phyloP scores from a whole-genome alignment of 1,140 invertebrate species.

The Nixonia krombeini region DNA sequence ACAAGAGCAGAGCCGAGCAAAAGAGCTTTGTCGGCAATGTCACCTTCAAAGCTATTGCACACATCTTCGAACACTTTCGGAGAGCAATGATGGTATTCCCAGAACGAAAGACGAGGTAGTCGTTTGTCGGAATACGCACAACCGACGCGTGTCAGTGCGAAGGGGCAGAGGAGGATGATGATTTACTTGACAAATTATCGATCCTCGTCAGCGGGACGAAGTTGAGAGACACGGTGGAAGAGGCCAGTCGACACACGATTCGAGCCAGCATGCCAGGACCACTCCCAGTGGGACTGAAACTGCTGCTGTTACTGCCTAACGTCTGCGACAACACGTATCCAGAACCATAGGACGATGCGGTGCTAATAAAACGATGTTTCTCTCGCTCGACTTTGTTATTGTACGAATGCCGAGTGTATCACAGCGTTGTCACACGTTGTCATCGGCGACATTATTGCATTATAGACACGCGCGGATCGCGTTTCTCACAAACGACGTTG shows the following conservation, averaged over 20 bases:
- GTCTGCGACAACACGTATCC: no score
- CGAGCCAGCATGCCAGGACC: conserved; percentile 28
- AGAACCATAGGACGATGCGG: background rate
- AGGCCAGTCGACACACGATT: conserved; percentile 49
- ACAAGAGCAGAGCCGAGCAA: conserved; percentile 20
- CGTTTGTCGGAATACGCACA: conserved; percentile 44
- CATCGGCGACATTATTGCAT: conserved; percentile 45
- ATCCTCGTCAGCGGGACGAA: conserved; percentile 51
- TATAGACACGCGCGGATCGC: conserved; percentile 18
- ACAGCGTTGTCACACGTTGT: conserved; percentile 45
- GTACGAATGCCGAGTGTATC: conserved; percentile 44
- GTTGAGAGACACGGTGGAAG: conserved; percentile 48
- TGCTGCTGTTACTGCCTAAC: no score
- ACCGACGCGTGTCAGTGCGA: conserved; percentile 47
- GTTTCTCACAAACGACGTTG: background rate
- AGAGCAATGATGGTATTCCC: conserved; percentile 41
- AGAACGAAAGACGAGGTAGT: conserved; percentile 50
- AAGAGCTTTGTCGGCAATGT: conserved; percentile 41
- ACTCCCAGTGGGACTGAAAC: no score
- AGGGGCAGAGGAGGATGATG: conserved; percentile 50
- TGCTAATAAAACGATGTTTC: conserved; percentile 28
- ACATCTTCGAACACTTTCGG: conserved; percentile 44
- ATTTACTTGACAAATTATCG: conserved; percentile 50
- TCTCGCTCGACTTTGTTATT: conserved; percentile 23
- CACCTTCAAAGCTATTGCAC: conserved; percentile 46